Base-by-base conservation (phyloP, 2,113 vertebrate genomes). In the Himantopus leucocephalus region DNA sequence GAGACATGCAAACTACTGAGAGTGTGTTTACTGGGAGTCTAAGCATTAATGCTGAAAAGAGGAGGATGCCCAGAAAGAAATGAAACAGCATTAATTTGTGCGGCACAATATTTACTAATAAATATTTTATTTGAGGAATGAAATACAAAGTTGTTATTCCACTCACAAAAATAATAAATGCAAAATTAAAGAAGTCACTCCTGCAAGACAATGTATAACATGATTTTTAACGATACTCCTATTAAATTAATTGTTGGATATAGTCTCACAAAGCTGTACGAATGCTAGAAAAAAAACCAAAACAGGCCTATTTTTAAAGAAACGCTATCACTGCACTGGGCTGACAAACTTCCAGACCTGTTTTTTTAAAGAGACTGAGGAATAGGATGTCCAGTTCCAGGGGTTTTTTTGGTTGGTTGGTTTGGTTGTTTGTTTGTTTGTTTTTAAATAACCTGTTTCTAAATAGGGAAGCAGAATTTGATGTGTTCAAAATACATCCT, bases 41-140 rank as follows among this genome's bases (percentile, higher is more conserved):
- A 26, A 70, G 26, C 29, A 58, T 55, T 82, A 85, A 45, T 27
- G 21, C 35, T 76, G 67, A 35, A 47, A 47, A 70, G 76, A 60
- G 39, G 37, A 91, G 18, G 52, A 67, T 10, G 6, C 26, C 37
- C 70, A 88, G 41, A 71, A 94, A 90, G 70, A 91, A 94, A 90
- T 95, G 79, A 84, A 81, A 64, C 70, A 63, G 72, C 71, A 85
- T 93, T 96, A 95, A 97, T 97, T 96, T 96, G 88, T 86, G 52
- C 20, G 2, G 77, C 19, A 12, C 0, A 8, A 64, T 91, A 85
- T 96, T 96, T 95, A 77, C 85, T 92, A 94, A 96, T 98, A 97
- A 97, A 98, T 97, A 97, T 96, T 98, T 97, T 87, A 98, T 96
- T 89, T 91, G 71, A 34, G 82, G 90, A 75, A 95, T 76, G 58